These are phyloP conservation scores for Damaliscus lunatus DNA, from an alignment of 2,113 vertebrate species.

Conservation along the genomic window DNA sequence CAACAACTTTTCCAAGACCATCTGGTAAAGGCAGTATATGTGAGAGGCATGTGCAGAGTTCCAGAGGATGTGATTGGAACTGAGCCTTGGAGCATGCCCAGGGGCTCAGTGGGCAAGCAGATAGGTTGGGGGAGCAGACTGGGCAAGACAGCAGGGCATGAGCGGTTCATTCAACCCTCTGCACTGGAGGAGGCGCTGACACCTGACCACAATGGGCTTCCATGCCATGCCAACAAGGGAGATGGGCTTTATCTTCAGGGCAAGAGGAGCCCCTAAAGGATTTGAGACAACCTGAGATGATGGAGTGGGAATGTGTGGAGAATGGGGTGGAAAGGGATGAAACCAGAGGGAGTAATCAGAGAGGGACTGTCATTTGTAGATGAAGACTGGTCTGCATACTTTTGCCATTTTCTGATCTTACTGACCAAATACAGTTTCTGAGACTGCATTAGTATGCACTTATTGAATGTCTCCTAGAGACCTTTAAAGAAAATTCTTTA, in stretches of 20 bases:
- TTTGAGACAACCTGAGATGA: background rate
- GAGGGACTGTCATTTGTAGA: background rate
- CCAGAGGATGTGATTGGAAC: background rate
- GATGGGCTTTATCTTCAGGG: background rate
- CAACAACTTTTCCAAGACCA: background rate
- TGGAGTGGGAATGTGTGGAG: background rate
- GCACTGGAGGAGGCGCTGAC: background rate
- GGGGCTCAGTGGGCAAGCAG: background rate
- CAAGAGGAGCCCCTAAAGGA: background rate
- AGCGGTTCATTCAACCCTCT: background rate
- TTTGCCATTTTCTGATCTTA: background rate
- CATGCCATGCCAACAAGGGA: background rate
- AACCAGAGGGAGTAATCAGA: background rate
- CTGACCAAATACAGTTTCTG: background rate
- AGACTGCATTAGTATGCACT: background rate
- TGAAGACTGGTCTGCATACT: background rate
- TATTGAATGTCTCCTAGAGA: background rate
- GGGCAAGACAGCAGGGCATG: background rate
- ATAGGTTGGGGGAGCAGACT: no score
- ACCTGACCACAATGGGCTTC: accelerated
- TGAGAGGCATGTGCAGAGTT: background rate
- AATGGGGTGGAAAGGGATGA: background rate
- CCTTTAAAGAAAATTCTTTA: background rate
- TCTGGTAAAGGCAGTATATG: no score
- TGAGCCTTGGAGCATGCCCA: background rate